Conservation (phyloP, 2,888 invertebrate species). For the Trisateles emortualis region DNA sequence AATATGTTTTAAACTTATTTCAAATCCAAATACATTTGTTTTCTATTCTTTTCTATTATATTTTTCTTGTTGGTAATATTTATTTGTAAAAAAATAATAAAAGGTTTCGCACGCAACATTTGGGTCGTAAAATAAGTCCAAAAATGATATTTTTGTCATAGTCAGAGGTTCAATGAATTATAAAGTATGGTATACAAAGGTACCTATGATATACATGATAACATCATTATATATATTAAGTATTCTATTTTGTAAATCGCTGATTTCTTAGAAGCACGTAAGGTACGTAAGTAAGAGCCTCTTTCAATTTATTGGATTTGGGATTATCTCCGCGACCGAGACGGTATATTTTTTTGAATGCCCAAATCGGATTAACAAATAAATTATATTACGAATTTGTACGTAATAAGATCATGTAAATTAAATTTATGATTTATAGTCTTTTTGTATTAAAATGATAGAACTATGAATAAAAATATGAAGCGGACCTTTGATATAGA, state of each 20-base stretch:
- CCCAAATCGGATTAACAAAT: conserved; percentile 36
- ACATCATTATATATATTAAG: background rate
- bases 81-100: no score
- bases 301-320: conserved; percentile 44
- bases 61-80: no score
- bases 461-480: background rate
- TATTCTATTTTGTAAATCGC: conserved; percentile 1
- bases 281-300: conserved; percentile 32
- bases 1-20: no score
- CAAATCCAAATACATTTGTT: no score
- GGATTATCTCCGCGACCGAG: conserved; percentile 40
- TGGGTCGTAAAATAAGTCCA: no score
- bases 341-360: conserved; percentile 29
- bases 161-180: no score
- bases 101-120: no score
- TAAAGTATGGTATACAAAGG: no score
- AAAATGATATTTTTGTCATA: no score
- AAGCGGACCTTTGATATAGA: background rate
- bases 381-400: conserved; percentile 29
- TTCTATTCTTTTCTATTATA: no score
- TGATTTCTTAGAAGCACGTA: conserved; percentile 25
- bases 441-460: background rate
- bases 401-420: conserved; percentile 8
- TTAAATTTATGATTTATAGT: conserved; percentile 3
- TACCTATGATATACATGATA: no score